Evolutionary conservation across 2,113 vertebrate species (phyloP).

Genomic region (Tor tambroides): DNA sequence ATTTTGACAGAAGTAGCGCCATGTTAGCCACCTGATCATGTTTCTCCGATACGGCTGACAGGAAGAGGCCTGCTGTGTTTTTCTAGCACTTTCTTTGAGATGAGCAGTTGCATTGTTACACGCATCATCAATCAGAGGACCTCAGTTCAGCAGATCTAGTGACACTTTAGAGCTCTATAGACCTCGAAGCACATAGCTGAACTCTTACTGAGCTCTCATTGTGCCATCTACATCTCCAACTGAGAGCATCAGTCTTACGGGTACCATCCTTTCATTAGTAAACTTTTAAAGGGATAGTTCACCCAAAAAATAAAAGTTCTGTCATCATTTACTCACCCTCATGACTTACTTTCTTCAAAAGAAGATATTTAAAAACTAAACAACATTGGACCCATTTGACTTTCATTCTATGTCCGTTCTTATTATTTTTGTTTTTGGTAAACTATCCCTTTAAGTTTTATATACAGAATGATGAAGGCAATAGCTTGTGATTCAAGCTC

Average conservation of each 20-base stretch:
- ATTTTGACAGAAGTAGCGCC: background rate
- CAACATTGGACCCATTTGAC: background rate
- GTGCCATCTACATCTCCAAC: slow-evolving; percentile 14
- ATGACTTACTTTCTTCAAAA: background rate
- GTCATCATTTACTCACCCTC: too few species aligned
- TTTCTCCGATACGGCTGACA: slow-evolving; percentile 13
- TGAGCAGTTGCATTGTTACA: slow-evolving; percentile 25
- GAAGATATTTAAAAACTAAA: too few species aligned
- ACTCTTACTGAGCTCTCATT: slow-evolving; percentile 35
- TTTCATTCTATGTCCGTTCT: too few species aligned
- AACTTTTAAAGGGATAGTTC: background rate
- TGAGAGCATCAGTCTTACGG: slow-evolving; percentile 32
- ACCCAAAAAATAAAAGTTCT: too few species aligned
- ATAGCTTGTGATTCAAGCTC: background rate
- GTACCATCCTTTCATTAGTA: background rate
- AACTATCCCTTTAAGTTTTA: background rate
- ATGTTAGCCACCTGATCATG: background rate
- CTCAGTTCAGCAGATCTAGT: slow-evolving; percentile 27
- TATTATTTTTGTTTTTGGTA: too few species aligned
- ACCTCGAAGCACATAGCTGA: slow-evolving; percentile 39
- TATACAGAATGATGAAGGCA: background rate
- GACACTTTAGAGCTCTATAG: slow-evolving; percentile 29
- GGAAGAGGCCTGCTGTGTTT: slow-evolving; percentile 11
- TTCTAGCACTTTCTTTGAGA: slow-evolving; percentile 22
- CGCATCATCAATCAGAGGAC: slow-evolving; percentile 25